These are phyloP conservation scores for Harpalus rufipes DNA, from an alignment of 2,888 invertebrate genomes.

Conservation along the genomic window DNA sequence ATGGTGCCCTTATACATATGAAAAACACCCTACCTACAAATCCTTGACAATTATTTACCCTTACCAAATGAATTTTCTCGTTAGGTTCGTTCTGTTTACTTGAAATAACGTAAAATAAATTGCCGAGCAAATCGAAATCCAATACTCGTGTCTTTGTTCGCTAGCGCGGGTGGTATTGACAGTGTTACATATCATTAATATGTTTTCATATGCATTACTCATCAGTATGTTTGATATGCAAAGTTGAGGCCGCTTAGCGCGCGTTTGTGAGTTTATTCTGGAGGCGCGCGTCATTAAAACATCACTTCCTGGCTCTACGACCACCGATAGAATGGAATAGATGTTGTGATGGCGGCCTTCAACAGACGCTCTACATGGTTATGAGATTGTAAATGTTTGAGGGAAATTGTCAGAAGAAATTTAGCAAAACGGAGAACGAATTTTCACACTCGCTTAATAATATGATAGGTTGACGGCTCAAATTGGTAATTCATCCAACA, in stretches of 20 bases:
- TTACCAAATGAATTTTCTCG: background rate
- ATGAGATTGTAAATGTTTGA: background rate
- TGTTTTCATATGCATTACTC: slow-evolving; percentile 50
- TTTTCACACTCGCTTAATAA: too few species aligned
- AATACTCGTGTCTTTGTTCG: slow-evolving; percentile 30
- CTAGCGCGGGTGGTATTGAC: slow-evolving; percentile 22
- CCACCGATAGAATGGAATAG: background rate
- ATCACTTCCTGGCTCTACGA: slow-evolving; percentile 24
- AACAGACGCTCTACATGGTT: background rate
- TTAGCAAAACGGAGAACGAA: background rate
- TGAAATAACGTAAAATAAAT: slow-evolving; percentile 1
- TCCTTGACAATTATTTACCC: background rate
- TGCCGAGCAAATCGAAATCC: slow-evolving; percentile 30
- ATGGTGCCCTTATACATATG: too few species aligned
- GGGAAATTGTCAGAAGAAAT: background rate
- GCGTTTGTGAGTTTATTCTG: slow-evolving; percentile 35
- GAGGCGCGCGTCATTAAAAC: slow-evolving; percentile 30
- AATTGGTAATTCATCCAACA: too few species aligned
- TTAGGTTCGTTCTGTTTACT: background rate
- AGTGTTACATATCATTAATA: slow-evolving; percentile 40
- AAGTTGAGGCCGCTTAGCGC: slow-evolving; percentile 13
- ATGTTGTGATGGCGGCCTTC: background rate
- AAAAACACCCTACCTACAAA: background rate
- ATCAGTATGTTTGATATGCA: slow-evolving; percentile 43
- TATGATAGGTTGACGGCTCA: too few species aligned